Evolutionary conservation across 2,888 invertebrate genomes (phyloP).

Genomic region (Mimas tiliae): DNA sequence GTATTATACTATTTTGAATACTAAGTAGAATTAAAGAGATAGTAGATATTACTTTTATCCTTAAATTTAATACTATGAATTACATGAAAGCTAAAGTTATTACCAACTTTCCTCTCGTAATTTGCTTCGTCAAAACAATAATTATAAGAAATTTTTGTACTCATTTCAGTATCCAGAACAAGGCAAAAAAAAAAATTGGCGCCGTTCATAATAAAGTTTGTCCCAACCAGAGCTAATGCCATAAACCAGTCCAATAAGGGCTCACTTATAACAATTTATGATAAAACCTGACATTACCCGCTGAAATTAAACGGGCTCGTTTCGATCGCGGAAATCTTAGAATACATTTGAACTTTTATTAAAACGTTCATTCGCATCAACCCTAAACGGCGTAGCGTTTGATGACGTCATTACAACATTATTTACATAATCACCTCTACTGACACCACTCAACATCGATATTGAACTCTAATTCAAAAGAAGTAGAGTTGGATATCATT

Average conservation of each 20-base stretch:
- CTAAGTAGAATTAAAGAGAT: too few species aligned
- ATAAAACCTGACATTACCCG: conserved; percentile 25
- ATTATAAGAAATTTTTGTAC: background rate
- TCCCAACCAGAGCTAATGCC: background rate
- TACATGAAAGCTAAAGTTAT: too few species aligned
- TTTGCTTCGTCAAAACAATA: too few species aligned
- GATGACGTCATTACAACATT: conserved; percentile 70
- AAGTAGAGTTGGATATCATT: conserved; percentile 30
- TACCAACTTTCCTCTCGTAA: too few species aligned
- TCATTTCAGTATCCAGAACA: background rate
- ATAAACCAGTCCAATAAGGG: conserved; percentile 36
- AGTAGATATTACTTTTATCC: too few species aligned
- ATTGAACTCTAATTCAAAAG: conserved; percentile 20
- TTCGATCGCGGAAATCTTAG: conserved; percentile 39
- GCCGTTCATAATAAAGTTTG: background rate
- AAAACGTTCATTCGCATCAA: conserved; percentile 63
- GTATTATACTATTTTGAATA: too few species aligned
- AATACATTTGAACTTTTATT: conserved; percentile 64
- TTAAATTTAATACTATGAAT: too few species aligned
- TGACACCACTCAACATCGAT: conserved; percentile 23
- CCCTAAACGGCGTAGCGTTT: conserved; percentile 62
- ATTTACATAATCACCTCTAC: conserved; percentile 72
- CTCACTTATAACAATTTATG: conserved; percentile 20
- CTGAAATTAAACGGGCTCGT: conserved; percentile 43
- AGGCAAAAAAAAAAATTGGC: too few species aligned